A percentile compares a stretch with the other conserved stretches of the same genome.
Conservation (phyloP, 2,797 vertebrate genomes). For the Syncerus caffer region DNA sequence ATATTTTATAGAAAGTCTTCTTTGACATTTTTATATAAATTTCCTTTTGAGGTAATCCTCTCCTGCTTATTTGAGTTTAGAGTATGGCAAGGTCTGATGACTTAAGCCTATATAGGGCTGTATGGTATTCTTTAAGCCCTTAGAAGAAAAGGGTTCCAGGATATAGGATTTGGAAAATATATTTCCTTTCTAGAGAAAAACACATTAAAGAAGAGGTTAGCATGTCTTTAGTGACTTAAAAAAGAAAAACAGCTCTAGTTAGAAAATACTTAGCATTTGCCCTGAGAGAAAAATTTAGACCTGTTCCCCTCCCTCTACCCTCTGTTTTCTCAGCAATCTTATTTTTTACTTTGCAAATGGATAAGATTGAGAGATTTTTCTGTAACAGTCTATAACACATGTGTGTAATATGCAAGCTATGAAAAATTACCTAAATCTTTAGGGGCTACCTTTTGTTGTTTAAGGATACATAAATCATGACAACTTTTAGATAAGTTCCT, state of each 20-base stretch:
- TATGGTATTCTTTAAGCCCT: neutral
- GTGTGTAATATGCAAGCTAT: neutral
- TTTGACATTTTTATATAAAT: slow-evolving; percentile 11
- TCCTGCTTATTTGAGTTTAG: neutral
- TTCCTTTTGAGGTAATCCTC: neutral
- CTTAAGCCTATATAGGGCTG: neutral
- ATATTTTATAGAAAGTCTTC: neutral
- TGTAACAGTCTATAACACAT: neutral
- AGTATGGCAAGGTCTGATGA: neutral
- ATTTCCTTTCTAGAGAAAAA: slow-evolving; percentile 2
- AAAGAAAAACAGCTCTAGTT: neutral
- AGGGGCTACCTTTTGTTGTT: neutral
- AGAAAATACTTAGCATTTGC: slow-evolving; percentile 31
- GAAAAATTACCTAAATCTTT: slow-evolving; percentile 5
- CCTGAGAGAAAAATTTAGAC: neutral
- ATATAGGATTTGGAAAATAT: slow-evolving; percentile 1
- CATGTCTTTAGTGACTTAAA: neutral
- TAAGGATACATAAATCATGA: neutral
- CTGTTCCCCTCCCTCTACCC: too few relatives aligned
- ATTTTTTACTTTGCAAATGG: slow-evolving; percentile 14
- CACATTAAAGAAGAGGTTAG: neutral
- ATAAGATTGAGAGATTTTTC: neutral
- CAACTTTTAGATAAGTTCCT: neutral
- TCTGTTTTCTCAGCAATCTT: neutral
- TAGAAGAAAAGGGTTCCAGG: neutral